phyloP scores from a whole-genome alignment of 2,797 vertebrate genomes.

The Galago senegalensis region DNA sequence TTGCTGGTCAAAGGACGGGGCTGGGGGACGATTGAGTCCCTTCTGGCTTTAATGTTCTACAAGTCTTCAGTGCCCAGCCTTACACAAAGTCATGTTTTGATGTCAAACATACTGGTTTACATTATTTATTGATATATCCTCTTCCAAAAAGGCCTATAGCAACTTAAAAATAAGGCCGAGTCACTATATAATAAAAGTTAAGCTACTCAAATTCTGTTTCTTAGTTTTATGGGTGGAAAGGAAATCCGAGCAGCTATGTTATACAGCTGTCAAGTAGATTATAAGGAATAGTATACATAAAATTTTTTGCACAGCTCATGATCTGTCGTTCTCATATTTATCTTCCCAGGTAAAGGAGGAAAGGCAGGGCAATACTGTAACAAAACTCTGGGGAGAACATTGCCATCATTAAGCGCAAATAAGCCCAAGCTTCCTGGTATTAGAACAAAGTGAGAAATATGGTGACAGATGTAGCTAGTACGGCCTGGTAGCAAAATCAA shows the following conservation, averaged over 20 bases:
- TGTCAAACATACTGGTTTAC: slow-evolving; percentile 37
- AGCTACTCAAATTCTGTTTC: not conserved
- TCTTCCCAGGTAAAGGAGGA: not conserved
- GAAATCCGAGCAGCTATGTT: not conserved
- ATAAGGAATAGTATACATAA: not conserved
- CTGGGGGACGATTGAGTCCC: not conserved
- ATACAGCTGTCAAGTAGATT: not conserved
- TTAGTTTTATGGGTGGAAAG: slow-evolving; percentile 30
- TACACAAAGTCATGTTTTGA: slow-evolving; percentile 45
- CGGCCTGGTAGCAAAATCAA: not conserved
- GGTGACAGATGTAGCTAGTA: too few relatives aligned
- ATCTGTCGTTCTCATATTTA: not conserved
- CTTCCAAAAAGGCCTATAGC: slow-evolving; percentile 22
- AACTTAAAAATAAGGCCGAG: slow-evolving; percentile 53
- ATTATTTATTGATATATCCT: slow-evolving; percentile 63
- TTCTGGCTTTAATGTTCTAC: not conserved
- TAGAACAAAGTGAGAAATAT: not conserved
- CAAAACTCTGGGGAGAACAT: not conserved
- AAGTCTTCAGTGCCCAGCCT: not conserved
- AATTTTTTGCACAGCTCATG: not conserved
- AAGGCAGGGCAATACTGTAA: not conserved
- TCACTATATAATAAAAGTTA: not conserved
- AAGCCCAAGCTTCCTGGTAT: not conserved
- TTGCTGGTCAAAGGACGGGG: not conserved
- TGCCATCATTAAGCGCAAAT: not conserved